Conservation (phyloP, 2,797 vertebrate species). For the Helostoma temminkii region DNA sequence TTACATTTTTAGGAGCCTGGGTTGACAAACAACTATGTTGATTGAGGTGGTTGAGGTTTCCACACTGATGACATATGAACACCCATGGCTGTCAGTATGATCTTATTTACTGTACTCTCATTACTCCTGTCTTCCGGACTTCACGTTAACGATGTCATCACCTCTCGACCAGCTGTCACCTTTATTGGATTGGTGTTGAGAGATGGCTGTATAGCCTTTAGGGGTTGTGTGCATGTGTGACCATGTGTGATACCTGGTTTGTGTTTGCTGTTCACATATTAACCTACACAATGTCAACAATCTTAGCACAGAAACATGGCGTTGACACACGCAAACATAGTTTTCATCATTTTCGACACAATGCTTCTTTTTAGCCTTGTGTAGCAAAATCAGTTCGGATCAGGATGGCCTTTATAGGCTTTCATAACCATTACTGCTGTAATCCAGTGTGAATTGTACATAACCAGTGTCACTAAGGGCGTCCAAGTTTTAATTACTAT, state of each 20-base stretch:
- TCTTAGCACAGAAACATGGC: slow-evolving; percentile 12
- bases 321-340: slow-evolving; percentile 29
- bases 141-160: slow-evolving; percentile 41
- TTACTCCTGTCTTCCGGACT: slow-evolving; percentile 52
- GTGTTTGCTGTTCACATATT: slow-evolving; percentile 18
- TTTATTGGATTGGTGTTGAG: slow-evolving; percentile 71
- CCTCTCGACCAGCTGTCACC: slow-evolving; percentile 63
- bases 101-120: slow-evolving; percentile 64
- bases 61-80: slow-evolving; percentile 44
- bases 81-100: slow-evolving; percentile 63
- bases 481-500: slow-evolving; percentile 50
- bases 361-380: slow-evolving; percentile 38
- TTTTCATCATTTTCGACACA: slow-evolving; percentile 28
- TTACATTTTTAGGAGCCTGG: no score
- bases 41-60: slow-evolving; percentile 15
- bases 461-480: slow-evolving; percentile 30
- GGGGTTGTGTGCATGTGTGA: slow-evolving; percentile 39
- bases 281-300: slow-evolving; percentile 2
- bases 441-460: slow-evolving; percentile 51
- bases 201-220: slow-evolving; percentile 55
- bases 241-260: slow-evolving; percentile 18
- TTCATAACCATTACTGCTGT: slow-evolving; percentile 48
- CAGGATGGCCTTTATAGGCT: slow-evolving; percentile 48
- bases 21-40: not conserved
- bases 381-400: slow-evolving; percentile 59